Conservation (phyloP, 2,113 vertebrate species). For the Larimichthys crocea region DNA sequence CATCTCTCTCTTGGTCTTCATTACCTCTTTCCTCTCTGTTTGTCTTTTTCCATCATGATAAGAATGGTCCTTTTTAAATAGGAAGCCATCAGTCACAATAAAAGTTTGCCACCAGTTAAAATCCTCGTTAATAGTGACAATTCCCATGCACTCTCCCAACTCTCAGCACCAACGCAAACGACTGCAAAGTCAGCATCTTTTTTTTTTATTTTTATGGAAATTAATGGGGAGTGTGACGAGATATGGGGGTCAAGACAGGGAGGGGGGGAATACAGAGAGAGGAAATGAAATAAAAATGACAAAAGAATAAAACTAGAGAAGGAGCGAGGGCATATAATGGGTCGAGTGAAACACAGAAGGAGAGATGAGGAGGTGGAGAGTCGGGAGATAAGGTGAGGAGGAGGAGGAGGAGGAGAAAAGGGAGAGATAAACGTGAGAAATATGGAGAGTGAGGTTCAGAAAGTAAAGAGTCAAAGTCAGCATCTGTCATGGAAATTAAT, state of each 20-base stretch:
- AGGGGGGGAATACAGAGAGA: neutral
- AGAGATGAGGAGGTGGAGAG: neutral
- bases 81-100: constrained; percentile 96
- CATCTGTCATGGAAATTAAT: constrained; percentile 81
- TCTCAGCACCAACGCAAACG: constrained; percentile 72
- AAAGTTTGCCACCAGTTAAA: constrained; percentile 87
- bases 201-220: constrained; percentile 74
- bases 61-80: constrained; percentile 87
- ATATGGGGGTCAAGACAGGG: constrained; percentile 13
- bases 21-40: neutral
- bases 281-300: constrained; percentile 15
- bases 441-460: constrained; percentile 7
- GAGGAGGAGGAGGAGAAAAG: neutral
- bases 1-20: neutral
- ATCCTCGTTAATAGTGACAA: constrained; percentile 90
- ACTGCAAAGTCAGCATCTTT: constrained; percentile 90
- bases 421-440: constrained; percentile 10
- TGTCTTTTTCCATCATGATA: constrained; percentile 81
- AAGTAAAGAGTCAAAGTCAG: constrained; percentile 84
- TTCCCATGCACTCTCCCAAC: constrained; percentile 81
- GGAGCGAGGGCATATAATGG: neutral
- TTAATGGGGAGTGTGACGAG: constrained; percentile 57
- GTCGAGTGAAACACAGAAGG: neutral
- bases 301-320: constrained; percentile 29
- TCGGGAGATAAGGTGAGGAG: neutral